Conservation (phyloP, 2,888 invertebrate species). For the Agrypnus murinus region DNA sequence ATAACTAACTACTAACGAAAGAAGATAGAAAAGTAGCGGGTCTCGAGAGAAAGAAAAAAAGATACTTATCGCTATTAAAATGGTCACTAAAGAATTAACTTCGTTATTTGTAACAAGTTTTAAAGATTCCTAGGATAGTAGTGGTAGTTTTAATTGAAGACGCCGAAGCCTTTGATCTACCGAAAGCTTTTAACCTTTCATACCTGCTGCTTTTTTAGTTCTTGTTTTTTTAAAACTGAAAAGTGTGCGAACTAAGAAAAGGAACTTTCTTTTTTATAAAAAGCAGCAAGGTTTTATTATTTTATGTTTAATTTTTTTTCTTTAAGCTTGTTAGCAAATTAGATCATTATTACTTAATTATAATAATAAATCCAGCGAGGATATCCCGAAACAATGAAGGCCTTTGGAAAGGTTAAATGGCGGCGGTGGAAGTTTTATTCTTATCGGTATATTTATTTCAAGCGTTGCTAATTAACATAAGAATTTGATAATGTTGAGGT, state of each 20-base stretch:
- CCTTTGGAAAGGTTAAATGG: no score
- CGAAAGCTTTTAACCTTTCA: constrained; percentile 43
- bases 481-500: no score
- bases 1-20: no score
- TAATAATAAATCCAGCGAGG: no score
- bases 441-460: no score
- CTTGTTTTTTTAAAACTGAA: constrained; percentile 31
- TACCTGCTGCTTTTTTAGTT: constrained; percentile 41
- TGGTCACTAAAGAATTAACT: constrained; percentile 45
- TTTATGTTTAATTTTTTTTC: no score
- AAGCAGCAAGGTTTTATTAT: no score
- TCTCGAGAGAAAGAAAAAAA: constrained; percentile 28
- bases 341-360: no score
- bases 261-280: background rate
- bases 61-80: constrained; percentile 43
- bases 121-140: constrained; percentile 44
- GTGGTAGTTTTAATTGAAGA: constrained; percentile 46
- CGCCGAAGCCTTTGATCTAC: constrained; percentile 41
- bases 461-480: no score
- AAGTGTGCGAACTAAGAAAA: constrained; percentile 24
- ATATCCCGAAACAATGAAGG: no score
- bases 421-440: no score
- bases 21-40: constrained; percentile 2
- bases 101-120: constrained; percentile 48
- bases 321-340: no score